These are phyloP conservation scores for Spialia ferax DNA, from an alignment of 2,888 invertebrate genomes.

Conservation along the genomic window DNA sequence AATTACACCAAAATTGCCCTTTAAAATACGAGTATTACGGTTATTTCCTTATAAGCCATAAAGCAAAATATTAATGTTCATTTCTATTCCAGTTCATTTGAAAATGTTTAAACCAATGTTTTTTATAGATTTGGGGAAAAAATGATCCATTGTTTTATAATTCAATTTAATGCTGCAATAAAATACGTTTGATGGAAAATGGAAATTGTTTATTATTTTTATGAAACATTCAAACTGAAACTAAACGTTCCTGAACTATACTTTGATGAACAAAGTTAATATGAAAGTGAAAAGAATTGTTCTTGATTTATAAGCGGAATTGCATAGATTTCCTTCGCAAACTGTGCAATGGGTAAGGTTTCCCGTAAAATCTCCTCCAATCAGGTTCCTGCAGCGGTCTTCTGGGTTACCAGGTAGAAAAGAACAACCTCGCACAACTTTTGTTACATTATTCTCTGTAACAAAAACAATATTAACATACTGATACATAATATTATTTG, in stretches of 20 bases:
- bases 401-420: slow-evolving; percentile 49
- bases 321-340: slow-evolving; percentile 63
- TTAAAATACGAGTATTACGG: too few relatives aligned
- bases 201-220: background rate
- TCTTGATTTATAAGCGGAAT: slow-evolving; percentile 54
- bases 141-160: too few relatives aligned
- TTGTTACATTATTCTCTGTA: slow-evolving; percentile 59
- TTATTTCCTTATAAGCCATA: too few relatives aligned
- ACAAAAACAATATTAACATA: slow-evolving; percentile 40
- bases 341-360: slow-evolving; percentile 53
- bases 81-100: too few relatives aligned
- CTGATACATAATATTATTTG: too few relatives aligned
- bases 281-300: slow-evolving; percentile 46
- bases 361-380: slow-evolving; percentile 50
- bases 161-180: too few relatives aligned
- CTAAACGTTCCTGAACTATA: background rate
- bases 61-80: too few relatives aligned
- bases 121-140: too few relatives aligned
- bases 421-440: slow-evolving; percentile 62
- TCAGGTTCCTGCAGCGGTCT: slow-evolving; percentile 53
- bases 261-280: background rate
- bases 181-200: too few relatives aligned
- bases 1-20: too few relatives aligned
- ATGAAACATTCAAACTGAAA: background rate
- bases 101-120: too few relatives aligned